These are phyloP conservation scores for Saturnia pavonia DNA, from an alignment of 2,888 invertebrate species.

Conservation along the genomic window DNA sequence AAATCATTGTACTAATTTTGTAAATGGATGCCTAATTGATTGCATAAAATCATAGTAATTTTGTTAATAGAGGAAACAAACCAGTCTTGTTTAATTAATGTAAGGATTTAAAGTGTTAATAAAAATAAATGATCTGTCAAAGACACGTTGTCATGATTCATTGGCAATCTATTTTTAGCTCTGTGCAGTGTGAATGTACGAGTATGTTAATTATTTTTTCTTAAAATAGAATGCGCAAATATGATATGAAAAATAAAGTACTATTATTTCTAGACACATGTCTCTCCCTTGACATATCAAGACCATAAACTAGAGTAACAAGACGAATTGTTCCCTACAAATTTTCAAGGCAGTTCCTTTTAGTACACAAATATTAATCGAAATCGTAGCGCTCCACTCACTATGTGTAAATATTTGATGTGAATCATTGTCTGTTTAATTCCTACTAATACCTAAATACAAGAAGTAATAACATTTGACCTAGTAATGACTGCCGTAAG, in stretches of 20 bases:
- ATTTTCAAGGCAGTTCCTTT: neutral
- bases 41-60: neutral
- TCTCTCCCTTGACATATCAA: neutral
- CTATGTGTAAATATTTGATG: too few relatives aligned
- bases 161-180: neutral
- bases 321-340: neutral
- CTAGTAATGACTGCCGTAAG: too few relatives aligned
- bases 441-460: too few relatives aligned
- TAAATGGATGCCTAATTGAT: neutral
- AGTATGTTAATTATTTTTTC: neutral
- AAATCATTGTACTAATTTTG: neutral
- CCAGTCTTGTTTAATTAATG: neutral
- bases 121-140: neutral
- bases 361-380: neutral
- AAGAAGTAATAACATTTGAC: too few relatives aligned
- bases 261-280: neutral
- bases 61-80: neutral
- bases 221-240: neutral
- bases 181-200: neutral
- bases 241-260: neutral
- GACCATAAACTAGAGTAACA: neutral
- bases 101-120: neutral
- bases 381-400: neutral
- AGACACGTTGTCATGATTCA: constrained; percentile 7
- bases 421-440: too few relatives aligned